Base-by-base conservation (phyloP, 2,113 vertebrate species). In the Leuciscus idus region DNA sequence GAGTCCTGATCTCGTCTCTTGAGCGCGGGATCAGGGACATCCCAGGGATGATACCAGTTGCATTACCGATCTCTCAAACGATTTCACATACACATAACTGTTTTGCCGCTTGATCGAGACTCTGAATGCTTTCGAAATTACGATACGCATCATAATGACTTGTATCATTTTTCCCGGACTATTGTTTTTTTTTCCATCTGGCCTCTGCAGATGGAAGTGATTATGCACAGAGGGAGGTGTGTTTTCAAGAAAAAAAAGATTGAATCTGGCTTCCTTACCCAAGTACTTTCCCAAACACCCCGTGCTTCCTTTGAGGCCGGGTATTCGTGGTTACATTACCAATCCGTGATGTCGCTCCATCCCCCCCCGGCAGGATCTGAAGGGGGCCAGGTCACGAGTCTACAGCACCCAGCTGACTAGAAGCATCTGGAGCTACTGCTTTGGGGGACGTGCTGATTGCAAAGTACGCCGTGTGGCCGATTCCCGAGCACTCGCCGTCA, bases 161-260 rank as follows among this genome's bases (percentile, higher is more conserved):
- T 81, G n/a, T 85, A 87, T 90, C 79, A 90, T 90, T 92, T 89
- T 90, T n/a, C 70, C 83, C 30, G 90, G 92, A 87, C 72, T 91
- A 87, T 91, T 91, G 87, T 92, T 87, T 93, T 91, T 91, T 78
- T 43, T 43, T 2, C 87, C 85, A 87, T 88, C 86, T 88, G 62
- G 50, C 84, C 84, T 89, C 33, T 87, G 86, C 94, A 94, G 81
- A 92, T 94, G 93, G 92, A 93, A 93, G 89, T 90, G 85, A 95
- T 95, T 94, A 93, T 81, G 76, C 85, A 88, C 90, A 91, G 90
- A 82, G 91, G 86, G 90, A 77, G 88, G 86, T 84, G 74, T 86
- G 89, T 89, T 91, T 92, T 91, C 87, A 85, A 90, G 66, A 89
- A 70, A 59, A 80, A 76, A 39, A 81, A 77, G 84, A 85, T 86